phyloP scores from a whole-genome alignment of 2,888 invertebrate genomes.

The Pseudoips prasinana region DNA sequence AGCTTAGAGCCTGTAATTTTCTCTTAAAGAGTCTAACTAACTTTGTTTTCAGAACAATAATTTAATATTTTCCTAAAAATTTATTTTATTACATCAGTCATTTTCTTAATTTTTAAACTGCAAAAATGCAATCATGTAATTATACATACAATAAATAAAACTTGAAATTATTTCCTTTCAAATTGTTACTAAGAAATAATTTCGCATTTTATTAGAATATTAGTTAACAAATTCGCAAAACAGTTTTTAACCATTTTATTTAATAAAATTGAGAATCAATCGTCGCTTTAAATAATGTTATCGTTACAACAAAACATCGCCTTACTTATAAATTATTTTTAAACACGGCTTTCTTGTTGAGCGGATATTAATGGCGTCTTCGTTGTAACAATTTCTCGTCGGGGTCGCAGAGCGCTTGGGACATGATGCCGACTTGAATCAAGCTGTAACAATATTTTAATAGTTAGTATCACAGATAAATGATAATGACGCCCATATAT shows the following conservation, averaged over 20 bases:
- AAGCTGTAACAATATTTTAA: constrained; percentile 51
- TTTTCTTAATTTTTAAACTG: no score
- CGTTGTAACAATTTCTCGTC: constrained; percentile 84
- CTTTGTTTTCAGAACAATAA: constrained; percentile 28
- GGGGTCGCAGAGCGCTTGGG: neutral
- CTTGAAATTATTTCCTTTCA: no score
- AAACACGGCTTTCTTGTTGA: constrained; percentile 86
- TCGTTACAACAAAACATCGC: no score
- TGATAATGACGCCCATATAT: neutral
- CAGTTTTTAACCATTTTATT: no score
- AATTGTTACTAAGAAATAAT: no score
- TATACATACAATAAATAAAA: no score
- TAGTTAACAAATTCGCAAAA: no score
- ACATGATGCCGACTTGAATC: constrained; percentile 46
- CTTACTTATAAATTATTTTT: constrained; percentile 17
- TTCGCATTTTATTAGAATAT: no score
- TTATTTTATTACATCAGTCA: constrained; percentile 1
- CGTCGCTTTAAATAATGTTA: no score
- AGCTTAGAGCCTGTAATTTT: no score
- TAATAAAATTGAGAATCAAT: no score
- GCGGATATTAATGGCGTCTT: constrained; percentile 85
- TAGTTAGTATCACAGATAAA: neutral
- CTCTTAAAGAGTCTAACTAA: constrained; percentile 44
- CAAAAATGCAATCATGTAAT: no score
- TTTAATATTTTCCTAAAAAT: constrained; percentile 31